Conservation (phyloP, 2,888 invertebrate species). For the Lochmaea crataegi region DNA sequence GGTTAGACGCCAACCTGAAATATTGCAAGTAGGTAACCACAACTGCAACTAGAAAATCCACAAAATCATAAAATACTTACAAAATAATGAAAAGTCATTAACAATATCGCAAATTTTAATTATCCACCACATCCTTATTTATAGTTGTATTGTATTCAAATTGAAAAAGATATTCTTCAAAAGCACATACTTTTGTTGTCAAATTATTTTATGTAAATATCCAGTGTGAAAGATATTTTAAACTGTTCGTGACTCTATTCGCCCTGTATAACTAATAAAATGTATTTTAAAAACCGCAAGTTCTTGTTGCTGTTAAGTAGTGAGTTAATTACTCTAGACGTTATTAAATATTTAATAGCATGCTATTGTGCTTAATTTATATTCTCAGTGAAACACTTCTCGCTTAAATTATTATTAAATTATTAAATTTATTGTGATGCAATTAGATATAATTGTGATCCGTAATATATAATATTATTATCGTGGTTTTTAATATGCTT, state of each 20-base stretch:
- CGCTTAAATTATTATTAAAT: not conserved
- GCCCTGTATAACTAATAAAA: not conserved
- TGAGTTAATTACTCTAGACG: not conserved
- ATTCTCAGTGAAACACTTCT: not conserved
- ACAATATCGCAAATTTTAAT: not conserved
- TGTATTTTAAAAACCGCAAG: not conserved
- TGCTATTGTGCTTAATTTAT: not conserved
- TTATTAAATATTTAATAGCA: constrained; percentile 8
- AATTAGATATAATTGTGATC: too few species aligned
- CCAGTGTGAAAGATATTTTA: not conserved
- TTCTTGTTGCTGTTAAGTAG: not conserved
- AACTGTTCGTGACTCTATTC: not conserved
- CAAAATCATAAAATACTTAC: constrained; percentile 1
- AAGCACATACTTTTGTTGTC: not conserved
- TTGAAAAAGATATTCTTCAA: not conserved
- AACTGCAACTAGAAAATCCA: not conserved
- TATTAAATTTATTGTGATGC: too few species aligned
- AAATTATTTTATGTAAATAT: too few species aligned
- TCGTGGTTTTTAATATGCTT: too few species aligned
- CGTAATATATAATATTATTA: too few species aligned
- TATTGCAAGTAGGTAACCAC: constrained; percentile 2
- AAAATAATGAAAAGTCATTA: not conserved
- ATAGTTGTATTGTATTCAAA: not conserved
- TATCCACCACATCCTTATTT: constrained; percentile 5
- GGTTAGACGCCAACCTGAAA: not conserved